phyloP scores from a whole-genome alignment of 2,113 vertebrate genomes.

The Strix aluco region DNA sequence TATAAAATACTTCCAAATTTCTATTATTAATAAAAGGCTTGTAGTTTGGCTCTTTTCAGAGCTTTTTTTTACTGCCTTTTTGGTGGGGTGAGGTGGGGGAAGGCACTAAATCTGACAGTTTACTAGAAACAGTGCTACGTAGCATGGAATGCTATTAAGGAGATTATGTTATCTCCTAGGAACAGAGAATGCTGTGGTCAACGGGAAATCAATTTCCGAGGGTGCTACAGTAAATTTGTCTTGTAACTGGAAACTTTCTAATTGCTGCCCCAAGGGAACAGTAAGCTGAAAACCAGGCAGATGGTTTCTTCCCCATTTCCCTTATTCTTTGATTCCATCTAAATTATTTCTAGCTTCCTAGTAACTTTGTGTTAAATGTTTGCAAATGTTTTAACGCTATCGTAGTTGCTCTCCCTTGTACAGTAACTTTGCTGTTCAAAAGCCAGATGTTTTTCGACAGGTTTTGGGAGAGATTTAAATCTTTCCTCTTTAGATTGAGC shows the following conservation, averaged over 20 bases:
- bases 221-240: conserved; percentile 22
- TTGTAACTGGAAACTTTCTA: conserved; percentile 37
- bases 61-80: not conserved
- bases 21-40: not conserved
- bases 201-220: conserved; percentile 21
- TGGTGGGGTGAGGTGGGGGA: not conserved
- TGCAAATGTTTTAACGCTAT: not conserved
- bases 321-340: not conserved
- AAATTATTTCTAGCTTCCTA: not conserved
- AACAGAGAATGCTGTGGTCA: conserved; percentile 11
- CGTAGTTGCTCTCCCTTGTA: not conserved
- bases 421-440: not conserved
- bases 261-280: not conserved
- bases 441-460: not conserved
- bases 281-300: not conserved
- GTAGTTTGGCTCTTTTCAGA: not conserved
- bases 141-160: not conserved
- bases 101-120: not conserved
- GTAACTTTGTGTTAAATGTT: not conserved
- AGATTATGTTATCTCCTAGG: conserved; percentile 40
- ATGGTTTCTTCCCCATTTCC: not conserved
- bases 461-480: not conserved
- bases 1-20: not conserved
- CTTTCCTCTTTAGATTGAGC: not conserved
- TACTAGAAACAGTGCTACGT: not conserved